Evolutionary conservation across 2,797 vertebrate genomes (phyloP).

Genomic region (Crocodylus rhombifer): DNA sequence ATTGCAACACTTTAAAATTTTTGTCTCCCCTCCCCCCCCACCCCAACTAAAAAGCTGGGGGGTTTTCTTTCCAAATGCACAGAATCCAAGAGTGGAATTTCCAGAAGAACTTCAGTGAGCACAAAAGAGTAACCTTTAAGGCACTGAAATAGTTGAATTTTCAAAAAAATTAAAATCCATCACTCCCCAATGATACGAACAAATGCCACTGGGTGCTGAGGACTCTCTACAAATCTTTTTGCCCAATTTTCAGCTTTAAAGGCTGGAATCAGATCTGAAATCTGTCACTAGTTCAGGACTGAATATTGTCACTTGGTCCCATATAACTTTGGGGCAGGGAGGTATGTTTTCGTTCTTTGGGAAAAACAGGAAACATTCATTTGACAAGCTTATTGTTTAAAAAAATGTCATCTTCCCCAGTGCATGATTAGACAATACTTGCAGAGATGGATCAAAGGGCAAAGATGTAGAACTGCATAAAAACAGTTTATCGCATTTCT

Average conservation of each 20-base stretch:
- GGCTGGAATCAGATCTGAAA: neutral
- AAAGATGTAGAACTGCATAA: neutral
- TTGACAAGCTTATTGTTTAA: neutral
- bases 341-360: neutral
- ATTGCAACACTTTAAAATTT: neutral
- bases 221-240: neutral
- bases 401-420: neutral
- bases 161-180: neutral
- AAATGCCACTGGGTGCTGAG: neutral
- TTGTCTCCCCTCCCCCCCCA: neutral
- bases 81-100: neutral
- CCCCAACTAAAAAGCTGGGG: neutral
- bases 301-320: neutral
- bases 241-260: neutral
- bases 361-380: neutral
- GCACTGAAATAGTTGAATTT: conserved; percentile 15
- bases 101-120: neutral
- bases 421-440: neutral
- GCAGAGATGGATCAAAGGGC: neutral
- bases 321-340: neutral
- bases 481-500: neutral
- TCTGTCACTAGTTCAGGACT: neutral
- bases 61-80: neutral
- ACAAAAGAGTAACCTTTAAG: neutral
- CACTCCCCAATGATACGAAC: accelerated